These are phyloP conservation scores for Penaeus chinensis DNA, from an alignment of 1,140 invertebrate genomes.

Conservation along the genomic window DNA sequence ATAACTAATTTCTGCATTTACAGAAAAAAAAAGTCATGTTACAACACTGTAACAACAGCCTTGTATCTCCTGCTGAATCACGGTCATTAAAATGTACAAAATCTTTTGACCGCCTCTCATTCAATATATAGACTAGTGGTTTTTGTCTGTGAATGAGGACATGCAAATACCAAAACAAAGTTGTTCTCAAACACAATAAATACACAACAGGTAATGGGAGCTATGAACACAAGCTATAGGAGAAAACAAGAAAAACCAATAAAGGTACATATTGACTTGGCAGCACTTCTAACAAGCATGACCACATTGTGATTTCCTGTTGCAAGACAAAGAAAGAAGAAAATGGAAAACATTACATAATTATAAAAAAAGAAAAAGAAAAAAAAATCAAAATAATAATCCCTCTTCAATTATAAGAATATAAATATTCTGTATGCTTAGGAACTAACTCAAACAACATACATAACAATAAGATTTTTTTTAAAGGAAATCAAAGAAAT, in stretches of 20 bases:
- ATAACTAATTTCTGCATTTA: slow-evolving; percentile 32
- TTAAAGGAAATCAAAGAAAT: too few relatives aligned
- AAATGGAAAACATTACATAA: neutral
- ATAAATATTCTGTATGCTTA: too few relatives aligned
- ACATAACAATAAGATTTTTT: too few relatives aligned
- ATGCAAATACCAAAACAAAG: slow-evolving; percentile 27
- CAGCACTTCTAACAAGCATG: slow-evolving; percentile 45
- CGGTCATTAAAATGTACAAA: slow-evolving; percentile 26
- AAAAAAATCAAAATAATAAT: too few relatives aligned
- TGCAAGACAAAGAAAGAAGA: slow-evolving; percentile 15
- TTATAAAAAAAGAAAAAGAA: too few relatives aligned
- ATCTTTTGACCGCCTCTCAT: slow-evolving; percentile 25
- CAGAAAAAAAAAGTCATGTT: slow-evolving; percentile 33
- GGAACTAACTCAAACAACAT: too few relatives aligned
- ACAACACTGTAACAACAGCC: slow-evolving; percentile 23
- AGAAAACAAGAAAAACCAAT: slow-evolving; percentile 35
- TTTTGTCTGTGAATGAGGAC: slow-evolving; percentile 50
- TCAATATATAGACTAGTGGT: slow-evolving; percentile 44
- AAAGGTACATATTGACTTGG: slow-evolving; percentile 22
- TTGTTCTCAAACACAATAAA: slow-evolving; percentile 50
- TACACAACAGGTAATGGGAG: slow-evolving; percentile 43
- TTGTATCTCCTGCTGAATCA: slow-evolving; percentile 37
- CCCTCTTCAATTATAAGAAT: too few relatives aligned
- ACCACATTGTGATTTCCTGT: neutral
- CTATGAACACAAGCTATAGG: slow-evolving; percentile 39